phyloP scores from a whole-genome alignment of 2,888 invertebrate genomes.

The Sesia apiformis region DNA sequence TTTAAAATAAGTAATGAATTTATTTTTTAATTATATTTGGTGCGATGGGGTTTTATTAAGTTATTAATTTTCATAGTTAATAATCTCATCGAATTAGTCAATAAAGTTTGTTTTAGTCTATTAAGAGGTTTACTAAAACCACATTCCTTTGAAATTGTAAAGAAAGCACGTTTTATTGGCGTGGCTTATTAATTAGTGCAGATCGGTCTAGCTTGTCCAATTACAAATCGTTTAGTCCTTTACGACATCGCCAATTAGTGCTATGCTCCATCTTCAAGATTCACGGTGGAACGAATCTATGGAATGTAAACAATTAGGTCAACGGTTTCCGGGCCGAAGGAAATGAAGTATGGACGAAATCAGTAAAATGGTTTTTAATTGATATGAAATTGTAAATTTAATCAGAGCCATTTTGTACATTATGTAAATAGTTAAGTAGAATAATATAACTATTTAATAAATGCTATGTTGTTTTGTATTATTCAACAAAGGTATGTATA shows the following conservation, averaged over 20 bases:
- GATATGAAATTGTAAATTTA: not conserved
- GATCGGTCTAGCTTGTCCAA: not conserved
- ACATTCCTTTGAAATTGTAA: no score
- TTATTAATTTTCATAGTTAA: no score
- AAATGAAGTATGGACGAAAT: not conserved
- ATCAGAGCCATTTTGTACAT: no score
- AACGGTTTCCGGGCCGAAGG: constrained; percentile 16
- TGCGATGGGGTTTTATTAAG: no score
- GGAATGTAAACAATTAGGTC: constrained; percentile 18
- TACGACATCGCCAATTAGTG: constrained; percentile 9
- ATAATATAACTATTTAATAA: no score
- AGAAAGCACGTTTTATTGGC: not conserved
- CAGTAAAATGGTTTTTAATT: not conserved
- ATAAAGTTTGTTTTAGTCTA: not conserved
- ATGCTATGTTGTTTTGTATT: no score
- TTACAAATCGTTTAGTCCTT: not conserved
- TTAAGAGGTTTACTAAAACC: no score
- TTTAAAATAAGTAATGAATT: constrained; percentile 5
- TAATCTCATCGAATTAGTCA: not conserved
- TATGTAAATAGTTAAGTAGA: no score
- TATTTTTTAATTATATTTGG: not conserved
- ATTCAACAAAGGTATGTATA: no score
- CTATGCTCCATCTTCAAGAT: constrained; percentile 3
- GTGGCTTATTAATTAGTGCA: not conserved
- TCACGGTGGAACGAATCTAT: constrained; percentile 17